phyloP scores from a whole-genome alignment of 2,888 invertebrate genomes.

The Drosophila subsilvestris region DNA sequence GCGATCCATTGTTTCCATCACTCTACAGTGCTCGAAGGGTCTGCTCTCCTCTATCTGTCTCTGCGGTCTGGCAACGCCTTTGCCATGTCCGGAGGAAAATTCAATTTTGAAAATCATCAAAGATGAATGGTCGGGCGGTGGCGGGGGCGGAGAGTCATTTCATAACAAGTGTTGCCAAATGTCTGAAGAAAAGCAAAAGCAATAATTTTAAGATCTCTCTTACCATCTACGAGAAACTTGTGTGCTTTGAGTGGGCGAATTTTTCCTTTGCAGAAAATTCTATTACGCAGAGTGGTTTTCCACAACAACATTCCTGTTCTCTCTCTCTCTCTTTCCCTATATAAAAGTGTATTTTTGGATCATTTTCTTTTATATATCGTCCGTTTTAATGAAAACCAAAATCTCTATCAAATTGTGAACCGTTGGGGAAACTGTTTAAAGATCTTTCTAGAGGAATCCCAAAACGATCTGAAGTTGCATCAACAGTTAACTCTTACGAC shows the following conservation, averaged over 20 bases:
- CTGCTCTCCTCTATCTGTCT: neutral
- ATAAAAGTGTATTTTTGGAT: conserved; percentile 22
- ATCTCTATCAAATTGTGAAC: neutral
- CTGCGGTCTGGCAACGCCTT: conserved; percentile 57
- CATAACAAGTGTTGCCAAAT: conserved; percentile 78
- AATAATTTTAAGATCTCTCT: conserved; percentile 39
- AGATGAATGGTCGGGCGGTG: conserved; percentile 13
- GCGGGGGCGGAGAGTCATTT: conserved; percentile 44
- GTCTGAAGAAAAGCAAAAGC: conserved; percentile 40
- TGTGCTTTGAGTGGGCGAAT: conserved; percentile 41
- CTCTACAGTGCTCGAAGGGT: conserved; percentile 60
- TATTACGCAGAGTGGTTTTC: conserved; percentile 36
- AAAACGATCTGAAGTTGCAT: conserved; percentile 23
- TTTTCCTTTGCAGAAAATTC: conserved; percentile 42
- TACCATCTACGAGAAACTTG: neutral
- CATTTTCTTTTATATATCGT: conserved; percentile 36
- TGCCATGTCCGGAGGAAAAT: conserved; percentile 47
- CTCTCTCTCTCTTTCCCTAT: conserved; percentile 4
- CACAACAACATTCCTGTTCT: conserved; percentile 10
- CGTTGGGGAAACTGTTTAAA: conserved; percentile 43
- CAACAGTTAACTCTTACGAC: conserved; percentile 50
- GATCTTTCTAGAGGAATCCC: neutral
- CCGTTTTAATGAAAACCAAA: conserved; percentile 13
- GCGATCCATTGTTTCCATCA: conserved; percentile 60
- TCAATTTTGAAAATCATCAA: conserved; percentile 55